These are phyloP conservation scores for Zoanthus solanderi DNA, from an alignment of 92 coral and sea anemone genomes.

Conservation along the genomic window DNA sequence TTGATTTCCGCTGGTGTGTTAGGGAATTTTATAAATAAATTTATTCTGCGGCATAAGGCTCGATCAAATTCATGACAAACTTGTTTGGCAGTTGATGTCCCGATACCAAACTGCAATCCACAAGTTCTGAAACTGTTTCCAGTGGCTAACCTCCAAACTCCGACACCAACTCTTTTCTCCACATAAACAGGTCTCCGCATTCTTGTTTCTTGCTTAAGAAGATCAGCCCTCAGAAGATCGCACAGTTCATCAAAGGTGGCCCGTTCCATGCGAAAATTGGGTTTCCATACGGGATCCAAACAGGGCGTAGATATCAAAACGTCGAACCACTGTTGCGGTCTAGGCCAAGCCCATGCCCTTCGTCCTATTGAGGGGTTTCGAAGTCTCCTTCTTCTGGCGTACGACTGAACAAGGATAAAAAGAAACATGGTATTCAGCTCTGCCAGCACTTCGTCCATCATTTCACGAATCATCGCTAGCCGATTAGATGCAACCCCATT, in stretches of 20 bases:
- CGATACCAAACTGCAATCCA: constrained; percentile 56
- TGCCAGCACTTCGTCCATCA: constrained; percentile 4
- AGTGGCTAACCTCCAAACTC: constrained; percentile 54
- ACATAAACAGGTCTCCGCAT: constrained; percentile 14
- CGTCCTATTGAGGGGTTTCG: constrained; percentile 20
- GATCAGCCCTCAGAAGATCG: constrained; percentile 46
- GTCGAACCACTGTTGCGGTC: constrained; percentile 67
- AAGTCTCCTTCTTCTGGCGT: constrained; percentile 23
- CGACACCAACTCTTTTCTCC: constrained; percentile 14
- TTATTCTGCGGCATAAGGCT: constrained; percentile 39
- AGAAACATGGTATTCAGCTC: constrained; percentile 16
- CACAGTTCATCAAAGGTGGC: constrained; percentile 59
- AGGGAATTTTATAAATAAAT: constrained; percentile 64
- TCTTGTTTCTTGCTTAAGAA: constrained; percentile 52
- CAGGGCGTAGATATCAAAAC: constrained; percentile 32
- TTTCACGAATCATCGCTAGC: not conserved
- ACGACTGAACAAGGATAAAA: not conserved
- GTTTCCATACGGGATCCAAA: constrained; percentile 58
- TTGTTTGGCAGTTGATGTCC: constrained; percentile 55
- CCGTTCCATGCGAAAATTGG: constrained; percentile 62
- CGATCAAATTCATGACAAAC: constrained; percentile 44
- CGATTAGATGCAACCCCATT: not conserved
- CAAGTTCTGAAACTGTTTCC: constrained; percentile 56
- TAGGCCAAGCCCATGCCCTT: constrained; percentile 69
- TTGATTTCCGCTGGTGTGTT: constrained; percentile 60